Conservation (phyloP, 2,888 invertebrate species). For the Globia sparganii region DNA sequence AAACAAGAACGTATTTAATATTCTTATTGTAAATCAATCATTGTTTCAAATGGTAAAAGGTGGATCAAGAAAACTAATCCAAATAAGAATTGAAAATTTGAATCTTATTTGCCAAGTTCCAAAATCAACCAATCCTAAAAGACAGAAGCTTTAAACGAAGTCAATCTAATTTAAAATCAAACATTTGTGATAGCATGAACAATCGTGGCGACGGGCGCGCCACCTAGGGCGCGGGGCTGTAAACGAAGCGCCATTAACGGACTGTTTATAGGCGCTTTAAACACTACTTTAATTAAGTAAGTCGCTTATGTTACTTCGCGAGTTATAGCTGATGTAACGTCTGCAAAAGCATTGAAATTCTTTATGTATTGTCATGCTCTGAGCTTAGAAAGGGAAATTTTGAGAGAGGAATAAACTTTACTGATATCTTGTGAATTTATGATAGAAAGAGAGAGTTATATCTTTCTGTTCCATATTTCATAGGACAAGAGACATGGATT, state of each 20-base stretch:
- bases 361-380: constrained; percentile 44
- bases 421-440: neutral
- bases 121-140: neutral
- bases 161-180: constrained; percentile 48
- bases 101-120: neutral
- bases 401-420: constrained; percentile 26
- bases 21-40: constrained; percentile 1
- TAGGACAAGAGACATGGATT: neutral
- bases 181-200: constrained; percentile 44
- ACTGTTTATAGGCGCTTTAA: constrained; percentile 83
- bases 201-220: constrained; percentile 74
- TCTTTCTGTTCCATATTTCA: neutral
- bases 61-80: neutral
- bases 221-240: constrained; percentile 82
- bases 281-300: constrained; percentile 86
- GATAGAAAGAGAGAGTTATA: constrained; percentile 25
- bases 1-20: neutral
- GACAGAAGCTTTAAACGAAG: constrained; percentile 11
- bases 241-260: constrained; percentile 81
- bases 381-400: constrained; percentile 41
- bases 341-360: constrained; percentile 43
- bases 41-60: neutral
- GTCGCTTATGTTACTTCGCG: constrained; percentile 47
- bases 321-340: constrained; percentile 49
- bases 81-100: constrained; percentile 11